Conservation (phyloP, 2,888 invertebrate genomes). For the Hypolimnas misippus region DNA sequence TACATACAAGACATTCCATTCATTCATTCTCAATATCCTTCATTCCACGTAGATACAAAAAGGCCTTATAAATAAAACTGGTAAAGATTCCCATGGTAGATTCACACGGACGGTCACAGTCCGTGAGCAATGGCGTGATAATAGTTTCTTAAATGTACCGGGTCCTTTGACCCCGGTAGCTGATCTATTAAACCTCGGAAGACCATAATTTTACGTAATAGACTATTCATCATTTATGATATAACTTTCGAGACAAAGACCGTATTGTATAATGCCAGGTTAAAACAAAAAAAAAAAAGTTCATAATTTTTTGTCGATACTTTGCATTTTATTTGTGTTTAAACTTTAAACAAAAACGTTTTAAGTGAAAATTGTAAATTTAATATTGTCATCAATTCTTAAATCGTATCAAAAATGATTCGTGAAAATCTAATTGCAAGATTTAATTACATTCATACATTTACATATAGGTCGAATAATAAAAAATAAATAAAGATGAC, state of each 20-base stretch:
- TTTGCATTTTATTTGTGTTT: no score
- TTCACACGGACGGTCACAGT: slow-evolving; percentile 79
- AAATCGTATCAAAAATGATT: no score
- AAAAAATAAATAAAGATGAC: no score
- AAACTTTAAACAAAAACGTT: no score
- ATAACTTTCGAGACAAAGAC: neutral
- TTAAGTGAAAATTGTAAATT: no score
- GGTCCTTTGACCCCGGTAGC: slow-evolving; percentile 42
- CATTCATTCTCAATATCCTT: slow-evolving; percentile 5
- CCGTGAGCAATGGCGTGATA: slow-evolving; percentile 57
- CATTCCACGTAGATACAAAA: slow-evolving; percentile 21
- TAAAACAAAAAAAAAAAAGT: neutral
- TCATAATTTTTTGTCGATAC: neutral
- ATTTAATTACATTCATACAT: no score
- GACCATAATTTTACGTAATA: slow-evolving; percentile 22
- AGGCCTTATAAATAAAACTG: slow-evolving; percentile 25
- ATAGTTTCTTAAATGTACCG: slow-evolving; percentile 37
- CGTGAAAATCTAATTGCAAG: no score
- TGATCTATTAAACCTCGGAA: slow-evolving; percentile 7
- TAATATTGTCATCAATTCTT: no score
- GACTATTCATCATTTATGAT: slow-evolving; percentile 14
- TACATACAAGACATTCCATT: neutral
- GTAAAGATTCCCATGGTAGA: slow-evolving; percentile 66
- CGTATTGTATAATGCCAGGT: neutral
- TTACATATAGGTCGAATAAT: no score